These are phyloP conservation scores for Helobdella robusta DNA, from an alignment of 2,888 invertebrate species.

Conservation along the genomic window DNA sequence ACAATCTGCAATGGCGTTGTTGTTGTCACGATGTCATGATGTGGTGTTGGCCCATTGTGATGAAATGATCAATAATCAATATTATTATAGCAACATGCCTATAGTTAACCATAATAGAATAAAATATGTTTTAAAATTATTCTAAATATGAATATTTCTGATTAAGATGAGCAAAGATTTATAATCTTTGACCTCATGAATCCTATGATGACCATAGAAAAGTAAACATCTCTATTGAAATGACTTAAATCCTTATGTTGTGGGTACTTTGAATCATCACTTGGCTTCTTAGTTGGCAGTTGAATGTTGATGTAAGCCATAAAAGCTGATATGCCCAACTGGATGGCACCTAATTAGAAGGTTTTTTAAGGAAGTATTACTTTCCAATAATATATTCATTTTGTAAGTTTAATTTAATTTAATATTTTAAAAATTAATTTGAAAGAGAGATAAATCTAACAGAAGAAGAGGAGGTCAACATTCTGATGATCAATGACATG, in stretches of 20 bases:
- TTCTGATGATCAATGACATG: constrained; percentile 64
- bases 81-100: not conserved
- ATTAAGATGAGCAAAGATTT: too few species aligned
- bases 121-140: not conserved
- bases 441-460: constrained; percentile 48
- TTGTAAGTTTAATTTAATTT: constrained; percentile 1
- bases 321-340: constrained; percentile 1
- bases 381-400: not conserved
- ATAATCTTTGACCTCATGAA: too few species aligned
- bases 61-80: too few species aligned
- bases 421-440: not conserved
- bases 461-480: constrained; percentile 65
- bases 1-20: constrained; percentile 60
- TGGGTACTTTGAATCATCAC: too few species aligned
- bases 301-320: constrained; percentile 4
- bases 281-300: not conserved
- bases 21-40: too few species aligned
- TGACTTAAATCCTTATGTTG: not conserved
- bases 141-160: not conserved
- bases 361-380: not conserved
- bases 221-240: not conserved
- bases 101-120: not conserved
- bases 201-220: constrained; percentile 16
- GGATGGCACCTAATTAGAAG: constrained; percentile 3
- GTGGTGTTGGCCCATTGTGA: too few species aligned